Conservation (phyloP, 2,797 vertebrate species). For the Etheostoma perlongum region DNA sequence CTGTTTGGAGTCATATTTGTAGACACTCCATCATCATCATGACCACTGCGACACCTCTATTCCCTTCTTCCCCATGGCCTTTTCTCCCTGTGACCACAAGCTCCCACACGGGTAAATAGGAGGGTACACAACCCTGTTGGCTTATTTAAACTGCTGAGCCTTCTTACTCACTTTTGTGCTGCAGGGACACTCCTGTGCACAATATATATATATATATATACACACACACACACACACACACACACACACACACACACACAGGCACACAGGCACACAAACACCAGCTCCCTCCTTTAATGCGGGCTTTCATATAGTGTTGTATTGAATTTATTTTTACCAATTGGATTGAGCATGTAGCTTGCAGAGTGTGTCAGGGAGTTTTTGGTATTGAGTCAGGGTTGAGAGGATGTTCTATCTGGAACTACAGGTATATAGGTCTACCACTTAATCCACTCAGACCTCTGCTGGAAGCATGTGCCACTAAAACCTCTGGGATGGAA, state of each 20-base stretch:
- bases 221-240: background rate
- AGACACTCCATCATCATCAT: slow-evolving; percentile 88
- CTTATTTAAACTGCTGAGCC: slow-evolving; percentile 78
- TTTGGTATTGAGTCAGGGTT: slow-evolving; percentile 81
- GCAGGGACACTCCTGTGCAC: slow-evolving; percentile 45
- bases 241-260: slow-evolving; percentile 45
- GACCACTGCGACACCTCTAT: slow-evolving; percentile 75
- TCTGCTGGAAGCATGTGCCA: slow-evolving; percentile 55
- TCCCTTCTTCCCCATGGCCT: slow-evolving; percentile 78
- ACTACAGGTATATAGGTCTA: slow-evolving; percentile 73
- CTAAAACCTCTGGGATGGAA: slow-evolving; percentile 67
- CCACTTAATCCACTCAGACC: slow-evolving; percentile 68
- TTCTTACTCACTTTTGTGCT: slow-evolving; percentile 66
- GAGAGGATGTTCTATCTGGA: slow-evolving; percentile 72
- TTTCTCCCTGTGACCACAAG: slow-evolving; percentile 73
- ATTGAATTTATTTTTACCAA: slow-evolving; percentile 77
- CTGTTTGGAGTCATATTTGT: slow-evolving; percentile 88
- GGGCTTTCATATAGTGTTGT: slow-evolving; percentile 61
- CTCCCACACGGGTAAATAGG: slow-evolving; percentile 72
- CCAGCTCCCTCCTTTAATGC: slow-evolving; percentile 39
- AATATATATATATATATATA: slow-evolving; percentile 18
- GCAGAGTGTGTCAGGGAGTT: slow-evolving; percentile 71
- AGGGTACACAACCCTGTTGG: slow-evolving; percentile 73
- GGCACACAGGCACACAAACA: slow-evolving; percentile 40
- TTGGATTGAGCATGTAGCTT: slow-evolving; percentile 70